phyloP scores from a whole-genome alignment of 2,113 vertebrate genomes.

The Crotalus horridus region DNA sequence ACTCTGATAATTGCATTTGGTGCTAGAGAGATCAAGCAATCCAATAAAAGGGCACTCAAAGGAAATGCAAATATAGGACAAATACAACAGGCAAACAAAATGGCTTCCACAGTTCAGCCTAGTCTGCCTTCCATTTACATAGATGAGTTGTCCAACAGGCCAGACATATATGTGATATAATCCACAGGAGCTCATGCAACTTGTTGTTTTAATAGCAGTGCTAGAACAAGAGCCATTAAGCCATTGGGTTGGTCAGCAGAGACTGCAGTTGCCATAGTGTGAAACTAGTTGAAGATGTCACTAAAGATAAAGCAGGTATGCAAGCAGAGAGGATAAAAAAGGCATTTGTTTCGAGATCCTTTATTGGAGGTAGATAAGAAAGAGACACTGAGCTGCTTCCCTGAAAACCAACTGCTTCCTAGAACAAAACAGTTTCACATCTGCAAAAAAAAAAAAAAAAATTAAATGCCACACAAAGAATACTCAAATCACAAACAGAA shows the following conservation, averaged over 20 bases:
- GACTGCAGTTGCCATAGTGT: background rate
- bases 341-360: background rate
- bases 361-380: background rate
- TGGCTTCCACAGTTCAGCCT: slow-evolving; percentile 51
- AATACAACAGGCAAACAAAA: slow-evolving; percentile 54
- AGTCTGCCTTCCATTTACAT: slow-evolving; percentile 40
- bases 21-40: slow-evolving; percentile 41
- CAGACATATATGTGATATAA: background rate
- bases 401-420: background rate
- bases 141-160: slow-evolving; percentile 22
- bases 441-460: background rate
- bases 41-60: slow-evolving; percentile 56
- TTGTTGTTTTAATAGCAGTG: background rate
- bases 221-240: background rate
- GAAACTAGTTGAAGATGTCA: background rate
- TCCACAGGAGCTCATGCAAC: too few species aligned
- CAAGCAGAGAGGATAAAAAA: background rate
- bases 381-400: background rate
- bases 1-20: slow-evolving; percentile 79
- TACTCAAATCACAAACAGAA: background rate
- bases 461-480: background rate
- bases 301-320: background rate
- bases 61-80: slow-evolving; percentile 46
- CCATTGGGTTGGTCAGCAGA: background rate
- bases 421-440: background rate